Percentiles rank a stretch among this genome's conserved stretches.
These are phyloP conservation scores for Watsonalla binaria DNA, from an alignment of 2,888 invertebrate genomes.

Conservation along the genomic window DNA sequence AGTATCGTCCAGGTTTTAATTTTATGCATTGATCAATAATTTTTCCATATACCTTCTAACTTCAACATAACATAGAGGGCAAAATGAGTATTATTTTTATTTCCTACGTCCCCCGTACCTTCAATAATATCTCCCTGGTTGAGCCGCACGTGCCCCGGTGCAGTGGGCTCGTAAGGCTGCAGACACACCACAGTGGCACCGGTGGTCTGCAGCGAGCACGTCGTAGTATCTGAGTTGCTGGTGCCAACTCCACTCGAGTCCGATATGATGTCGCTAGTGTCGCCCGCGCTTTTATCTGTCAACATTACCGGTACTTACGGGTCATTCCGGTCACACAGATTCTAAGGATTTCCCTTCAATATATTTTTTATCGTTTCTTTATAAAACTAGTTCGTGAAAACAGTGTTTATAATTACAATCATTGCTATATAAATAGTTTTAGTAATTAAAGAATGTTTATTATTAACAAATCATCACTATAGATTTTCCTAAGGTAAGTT, in stretches of 20 bases:
- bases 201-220: constrained; percentile 86
- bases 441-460: no score
- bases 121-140: constrained; percentile 94
- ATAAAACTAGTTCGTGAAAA: background rate
- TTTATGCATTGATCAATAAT: no score
- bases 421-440: background rate
- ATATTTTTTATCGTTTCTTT: background rate
- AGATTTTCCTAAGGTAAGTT: no score
- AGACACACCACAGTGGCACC: constrained; percentile 90
- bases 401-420: background rate
- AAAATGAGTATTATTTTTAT: no score
- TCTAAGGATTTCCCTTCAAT: constrained; percentile 6
- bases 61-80: no score
- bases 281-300: constrained; percentile 93
- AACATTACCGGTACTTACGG: constrained; percentile 40
- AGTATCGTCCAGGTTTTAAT: no score
- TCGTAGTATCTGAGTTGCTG: constrained; percentile 90
- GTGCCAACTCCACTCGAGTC: constrained; percentile 96
- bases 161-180: constrained; percentile 86
- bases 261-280: constrained; percentile 94
- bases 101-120: constrained; percentile 71
- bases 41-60: no score
- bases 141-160: constrained; percentile 88
- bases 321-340: constrained; percentile 25
- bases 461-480: no score